phyloP scores from a whole-genome alignment of 2,888 invertebrate genomes.

The Oscheius myriophilus region DNA sequence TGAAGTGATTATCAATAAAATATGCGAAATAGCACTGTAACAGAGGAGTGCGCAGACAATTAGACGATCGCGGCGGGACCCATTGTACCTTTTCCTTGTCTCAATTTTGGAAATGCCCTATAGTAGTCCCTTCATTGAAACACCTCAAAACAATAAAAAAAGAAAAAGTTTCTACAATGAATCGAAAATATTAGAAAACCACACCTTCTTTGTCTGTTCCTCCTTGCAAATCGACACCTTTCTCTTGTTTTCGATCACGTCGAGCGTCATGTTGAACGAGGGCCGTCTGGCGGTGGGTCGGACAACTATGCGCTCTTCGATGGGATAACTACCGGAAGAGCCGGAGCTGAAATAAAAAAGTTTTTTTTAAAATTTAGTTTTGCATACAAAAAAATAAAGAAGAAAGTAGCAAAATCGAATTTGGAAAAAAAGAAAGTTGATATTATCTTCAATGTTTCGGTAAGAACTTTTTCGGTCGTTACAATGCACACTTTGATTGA shows the following conservation, averaged over 20 bases:
- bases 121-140: no score
- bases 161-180: no score
- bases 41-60: no score
- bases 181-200: not conserved
- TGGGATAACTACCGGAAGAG: constrained; percentile 20
- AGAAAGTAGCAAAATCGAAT: not conserved
- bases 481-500: no score
- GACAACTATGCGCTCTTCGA: constrained; percentile 2
- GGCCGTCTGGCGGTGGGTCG: constrained; percentile 14
- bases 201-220: constrained; percentile 30
- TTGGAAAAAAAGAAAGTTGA: not conserved
- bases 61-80: no score
- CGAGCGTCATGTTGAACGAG: constrained; percentile 30
- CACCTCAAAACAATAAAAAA: no score
- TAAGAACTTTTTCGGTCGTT: no score
- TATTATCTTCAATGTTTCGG: no score
- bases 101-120: no score
- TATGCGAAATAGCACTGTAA: no score
- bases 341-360: constrained; percentile 15
- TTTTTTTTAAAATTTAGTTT: not conserved
- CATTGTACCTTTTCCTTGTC: no score
- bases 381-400: not conserved
- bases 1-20: no score
- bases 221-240: constrained; percentile 37
- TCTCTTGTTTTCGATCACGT: constrained; percentile 38